Evolutionary conservation across 2,888 invertebrate genomes (phyloP), one percentile per base, ranked within the genome.

Genomic region (Clivina fossor): DNA sequence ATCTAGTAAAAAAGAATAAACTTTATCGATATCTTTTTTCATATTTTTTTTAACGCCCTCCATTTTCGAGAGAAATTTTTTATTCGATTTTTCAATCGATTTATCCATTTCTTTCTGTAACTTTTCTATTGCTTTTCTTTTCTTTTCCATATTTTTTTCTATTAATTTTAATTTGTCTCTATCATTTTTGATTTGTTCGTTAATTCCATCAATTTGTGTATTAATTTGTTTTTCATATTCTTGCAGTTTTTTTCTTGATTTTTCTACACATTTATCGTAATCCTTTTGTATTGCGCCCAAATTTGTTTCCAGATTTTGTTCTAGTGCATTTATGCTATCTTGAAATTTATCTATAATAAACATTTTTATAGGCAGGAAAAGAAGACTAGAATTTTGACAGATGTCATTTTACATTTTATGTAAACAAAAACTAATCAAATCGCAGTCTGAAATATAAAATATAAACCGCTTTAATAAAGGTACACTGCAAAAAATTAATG

Each of bases 1-100:
- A 15, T 53, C 53, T 11, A 7, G n/a, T n/a, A 35, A 24, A 43
- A 53, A 53, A 18, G 9, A 24, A 7, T 32, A n/a, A 18, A 53
- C 11, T 53, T 33, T 44, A 19, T 33, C 37, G 3, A 53, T 11
- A 22, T 16, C 33, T 24, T 8, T n/a, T 33, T 53, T 22, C 7
- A 44, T 26, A 13, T 33, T 15, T 22, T 24, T 13, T 2, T 43
- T 22, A 9, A 53, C 32, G 2, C 16, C 35, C 9, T 7, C 4
- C 9, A 40, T 43, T 44, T 44, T 53, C 11, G 19, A 22, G 9
- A 35, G 16, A 33, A 44, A 43, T 33, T 24, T 26, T 5, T 7
- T 18, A 7, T 35, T 43, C 11, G 28, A 13, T 35, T 53, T 15
- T 1, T 9, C 9, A 24, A 53, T 8, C 4, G 32, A 16, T 16